Evolutionary conservation across 2,113 vertebrate genomes (phyloP), one percentile per base, ranked within the genome.

Genomic region (Oplegnathus fasciatus): DNA sequence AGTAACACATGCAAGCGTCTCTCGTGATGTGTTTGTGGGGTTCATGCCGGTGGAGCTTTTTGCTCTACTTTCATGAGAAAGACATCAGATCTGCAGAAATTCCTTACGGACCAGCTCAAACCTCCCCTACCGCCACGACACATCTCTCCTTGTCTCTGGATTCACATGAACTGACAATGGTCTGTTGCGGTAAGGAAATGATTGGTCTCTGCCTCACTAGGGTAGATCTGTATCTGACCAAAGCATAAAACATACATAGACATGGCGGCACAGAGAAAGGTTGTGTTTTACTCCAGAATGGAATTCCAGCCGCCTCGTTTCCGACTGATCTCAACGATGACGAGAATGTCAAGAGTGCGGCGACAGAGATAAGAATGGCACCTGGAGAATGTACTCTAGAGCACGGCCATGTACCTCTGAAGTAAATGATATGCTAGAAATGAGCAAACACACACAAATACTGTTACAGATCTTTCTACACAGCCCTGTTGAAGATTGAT

Each of bases 341-440:
- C 67, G 71, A 85, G 86, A 94, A 93, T 90, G 91, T 66, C 75
- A 78, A n/a, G 76, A 85, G 83, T 72, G 28, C 6, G 24, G 64
- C 24, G n/a, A 86, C 87, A 71, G 75, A 92, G 93, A 94, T 94
- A 94, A 82, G 90, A 93, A 88, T 67, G 91, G 88, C 80, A 92
- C 86, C 87, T 87, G 84, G 87, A 86, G 90, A 93, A 94, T 94
- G 92, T 42, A 48, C 68, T 57, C 32, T 22, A 28, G 30, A 42
- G 75, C 84, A 76, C 3, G 24, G 48, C 61, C 18, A 26, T 79
- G 57, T 65, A 65, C 55, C 22, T 75, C 74, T 42, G 68, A 82
- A 78, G 69, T 73, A 81, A 89, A 87, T 78, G 1, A 83, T 69
- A 84, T 55, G 57, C 76, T 9, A 55, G 24, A 82, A 75, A 80